Evolutionary conservation across 1,140 invertebrate genomes (phyloP), one percentile per base, ranked within the genome.

Genomic region (Aphaenogaster floridana): DNA sequence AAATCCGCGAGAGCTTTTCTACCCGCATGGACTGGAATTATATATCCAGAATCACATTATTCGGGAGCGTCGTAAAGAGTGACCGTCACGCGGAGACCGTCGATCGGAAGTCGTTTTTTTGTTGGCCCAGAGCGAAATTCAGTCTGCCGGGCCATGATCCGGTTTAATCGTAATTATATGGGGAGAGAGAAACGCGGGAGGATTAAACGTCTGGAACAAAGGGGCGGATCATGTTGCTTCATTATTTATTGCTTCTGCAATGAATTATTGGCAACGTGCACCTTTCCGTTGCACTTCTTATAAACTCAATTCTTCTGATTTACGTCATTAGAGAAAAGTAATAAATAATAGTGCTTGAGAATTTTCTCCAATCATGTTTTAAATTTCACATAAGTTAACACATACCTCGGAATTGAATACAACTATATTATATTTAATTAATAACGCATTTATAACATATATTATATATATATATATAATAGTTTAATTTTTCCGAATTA

Each of bases 1-100:
- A 91, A 91, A 91, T 91, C 90, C 91, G 90, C 83, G 86, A 84
- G 61, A 86, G 83, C 83, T 89, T 89, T 91, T 84, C 86, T 81
- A 86, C 69, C 76, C 79, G 78, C 68, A 39, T 48, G 79, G 28
- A 64, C 86, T 52, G 86, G 84, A 87, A 91, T 91, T 91, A 84
- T 63, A 71, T 50, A 76, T 81, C 64, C 86, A 90, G 86, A 90
- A 91, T 88, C 89, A 61, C 71, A 81, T 69, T 71, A 52, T 77
- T 77, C 89, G 76, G 79, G 76, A 83, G 81, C 76, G 59, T 74
- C 45, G 61, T 76, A 76, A 87, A 87, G 63, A 79, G 83, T 66
- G 83, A 79, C 61, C 83, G 59, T 78, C 74, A 68, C 74, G 74
- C 48, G 79, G 74, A 63, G 7, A 74, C 57, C 69, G 69, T 74